A percentile compares a stretch with the other conserved stretches of the same genome.
These are phyloP conservation scores for Oreochromis niloticus DNA, from an alignment of 2,113 vertebrate species.

Conservation along the genomic window DNA sequence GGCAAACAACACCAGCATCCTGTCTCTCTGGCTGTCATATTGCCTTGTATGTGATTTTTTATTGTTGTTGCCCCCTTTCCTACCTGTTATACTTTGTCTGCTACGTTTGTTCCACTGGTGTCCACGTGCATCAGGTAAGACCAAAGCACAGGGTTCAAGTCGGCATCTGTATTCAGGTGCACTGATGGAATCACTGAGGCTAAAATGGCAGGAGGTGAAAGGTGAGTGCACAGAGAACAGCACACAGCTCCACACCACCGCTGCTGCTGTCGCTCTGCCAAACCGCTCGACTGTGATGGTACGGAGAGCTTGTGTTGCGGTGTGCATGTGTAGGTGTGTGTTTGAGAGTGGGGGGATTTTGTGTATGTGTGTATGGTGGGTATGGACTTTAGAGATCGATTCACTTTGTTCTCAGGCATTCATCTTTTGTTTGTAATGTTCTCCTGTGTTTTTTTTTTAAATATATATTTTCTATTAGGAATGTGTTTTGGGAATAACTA, in stretches of 20 bases:
- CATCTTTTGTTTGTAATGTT: background rate
- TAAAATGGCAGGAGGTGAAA: conserved; percentile 72
- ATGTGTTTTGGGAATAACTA: background rate
- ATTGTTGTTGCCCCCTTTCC: background rate
- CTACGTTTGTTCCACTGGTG: background rate
- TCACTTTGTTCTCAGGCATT: conserved; percentile 13
- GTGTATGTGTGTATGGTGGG: background rate
- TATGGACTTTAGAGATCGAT: conserved; percentile 16
- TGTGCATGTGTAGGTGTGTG: background rate
- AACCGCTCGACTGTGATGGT: conserved; percentile 60
- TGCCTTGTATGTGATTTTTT: conserved; percentile 14
- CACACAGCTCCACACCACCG: conserved; percentile 50
- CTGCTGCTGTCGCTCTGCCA: conserved; percentile 57
- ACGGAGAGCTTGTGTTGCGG: conserved; percentile 23
- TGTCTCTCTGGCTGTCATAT: conserved; percentile 24
- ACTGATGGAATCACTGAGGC: conserved; percentile 71
- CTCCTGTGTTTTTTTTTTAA: background rate
- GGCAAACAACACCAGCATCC: background rate
- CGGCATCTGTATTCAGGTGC: conserved; percentile 64
- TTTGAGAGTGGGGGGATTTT: background rate
- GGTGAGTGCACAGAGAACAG: conserved; percentile 64
- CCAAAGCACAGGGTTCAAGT: conserved; percentile 21
- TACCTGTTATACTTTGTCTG: conserved; percentile 1
- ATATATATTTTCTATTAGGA: conserved; percentile 3
- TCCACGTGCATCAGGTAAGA: conserved; percentile 22